These are phyloP conservation scores for Hypsibius dujardini DNA, from an alignment of 1,140 invertebrate species.

Conservation along the genomic window DNA sequence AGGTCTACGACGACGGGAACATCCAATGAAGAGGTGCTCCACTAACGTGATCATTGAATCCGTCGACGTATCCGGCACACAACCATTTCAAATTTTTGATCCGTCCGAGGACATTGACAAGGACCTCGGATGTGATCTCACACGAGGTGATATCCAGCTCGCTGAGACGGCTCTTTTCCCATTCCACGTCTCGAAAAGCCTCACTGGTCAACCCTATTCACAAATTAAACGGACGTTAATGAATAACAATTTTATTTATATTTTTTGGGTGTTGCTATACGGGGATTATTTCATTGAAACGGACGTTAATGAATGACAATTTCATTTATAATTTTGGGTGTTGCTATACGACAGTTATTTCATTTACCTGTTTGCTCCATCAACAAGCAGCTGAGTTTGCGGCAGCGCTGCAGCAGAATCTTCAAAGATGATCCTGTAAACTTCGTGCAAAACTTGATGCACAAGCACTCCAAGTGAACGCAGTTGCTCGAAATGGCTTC, in stretches of 20 bases:
- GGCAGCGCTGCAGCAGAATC: constrained; percentile 75
- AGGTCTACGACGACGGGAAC: no score
- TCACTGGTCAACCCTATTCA: constrained; percentile 62
- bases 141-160: constrained; percentile 93
- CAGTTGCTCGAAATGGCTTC: constrained; percentile 64
- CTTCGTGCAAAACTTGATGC: constrained; percentile 88
- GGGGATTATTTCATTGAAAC: no score
- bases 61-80: constrained; percentile 84
- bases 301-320: no score
- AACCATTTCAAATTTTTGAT: constrained; percentile 72
- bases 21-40: no score
- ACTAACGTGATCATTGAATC: constrained; percentile 71
- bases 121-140: constrained; percentile 75
- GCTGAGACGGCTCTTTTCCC: constrained; percentile 83
- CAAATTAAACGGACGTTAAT: constrained; percentile 12
- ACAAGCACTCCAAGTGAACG: constrained; percentile 78
- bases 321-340: no score
- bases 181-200: constrained; percentile 80
- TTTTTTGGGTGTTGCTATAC: no score
- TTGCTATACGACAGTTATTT: background rate
- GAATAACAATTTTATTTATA: no score
- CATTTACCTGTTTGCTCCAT: constrained; percentile 83
- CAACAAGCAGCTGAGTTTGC: constrained; percentile 70
- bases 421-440: constrained; percentile 92
- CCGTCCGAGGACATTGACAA: constrained; percentile 73